These are phyloP conservation scores for Bradypus variegatus DNA, from an alignment of 2,797 vertebrate species.

Conservation along the genomic window DNA sequence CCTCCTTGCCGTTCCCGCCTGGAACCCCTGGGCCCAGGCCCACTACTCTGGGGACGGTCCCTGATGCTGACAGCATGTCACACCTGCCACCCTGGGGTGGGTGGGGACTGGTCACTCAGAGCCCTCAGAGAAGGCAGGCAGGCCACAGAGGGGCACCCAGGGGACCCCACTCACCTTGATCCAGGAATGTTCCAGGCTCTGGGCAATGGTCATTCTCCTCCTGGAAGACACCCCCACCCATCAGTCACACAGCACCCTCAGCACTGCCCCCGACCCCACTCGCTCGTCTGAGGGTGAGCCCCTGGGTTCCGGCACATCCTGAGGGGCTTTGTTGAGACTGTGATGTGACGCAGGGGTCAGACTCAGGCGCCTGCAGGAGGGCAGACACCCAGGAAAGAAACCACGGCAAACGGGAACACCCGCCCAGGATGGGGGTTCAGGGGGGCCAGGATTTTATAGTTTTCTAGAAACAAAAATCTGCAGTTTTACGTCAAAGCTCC, in stretches of 20 bases:
- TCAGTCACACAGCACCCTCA: not conserved
- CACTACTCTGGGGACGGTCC: not conserved
- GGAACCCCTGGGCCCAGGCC: not conserved
- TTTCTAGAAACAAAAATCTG: not conserved
- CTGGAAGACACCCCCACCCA: slow-evolving; percentile 67
- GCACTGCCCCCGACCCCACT: not conserved
- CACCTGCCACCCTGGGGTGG: not conserved
- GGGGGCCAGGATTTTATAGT: not conserved
- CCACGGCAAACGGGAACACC: fast-evolving
- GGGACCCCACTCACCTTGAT: slow-evolving; percentile 84
- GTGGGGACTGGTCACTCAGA: not conserved
- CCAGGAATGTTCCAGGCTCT: slow-evolving; percentile 96
- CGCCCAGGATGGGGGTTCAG: fast-evolving
- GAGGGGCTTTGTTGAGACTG: too few relatives aligned
- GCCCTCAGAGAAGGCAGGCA: not conserved
- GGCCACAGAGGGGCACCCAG: not conserved
- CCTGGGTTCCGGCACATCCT: not conserved
- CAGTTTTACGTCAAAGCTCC: not conserved
- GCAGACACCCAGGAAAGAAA: not conserved
- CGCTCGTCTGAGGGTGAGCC: not conserved
- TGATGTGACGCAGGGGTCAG: too few relatives aligned
- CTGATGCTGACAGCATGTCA: not conserved
- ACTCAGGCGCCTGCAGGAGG: not conserved
- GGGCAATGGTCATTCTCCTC: slow-evolving; percentile 95
- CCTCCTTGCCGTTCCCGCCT: too few relatives aligned